Evolutionary conservation across 2,888 invertebrate species (phyloP).

Genomic region (Stomorhina lunata): DNA sequence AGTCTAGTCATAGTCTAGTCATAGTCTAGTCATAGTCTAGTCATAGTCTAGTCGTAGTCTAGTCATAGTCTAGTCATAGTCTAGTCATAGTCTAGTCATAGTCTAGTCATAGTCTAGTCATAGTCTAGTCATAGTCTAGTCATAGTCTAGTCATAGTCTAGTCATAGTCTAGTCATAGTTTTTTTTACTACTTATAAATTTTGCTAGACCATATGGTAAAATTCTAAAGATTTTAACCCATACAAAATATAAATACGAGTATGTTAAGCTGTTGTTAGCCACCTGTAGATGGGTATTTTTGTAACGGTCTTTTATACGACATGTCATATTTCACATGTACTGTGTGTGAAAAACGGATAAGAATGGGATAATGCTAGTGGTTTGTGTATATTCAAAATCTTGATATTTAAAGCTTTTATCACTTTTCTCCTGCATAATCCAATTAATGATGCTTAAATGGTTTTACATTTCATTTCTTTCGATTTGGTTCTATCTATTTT

Average conservation of each 20-base stretch:
- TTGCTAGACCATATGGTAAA: too few relatives aligned
- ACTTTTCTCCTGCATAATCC: slow-evolving; percentile 47
- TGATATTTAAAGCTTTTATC: slow-evolving; percentile 47
- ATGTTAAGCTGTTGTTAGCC: too few relatives aligned
- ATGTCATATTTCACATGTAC: too few relatives aligned
- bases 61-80: too few relatives aligned
- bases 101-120: not conserved
- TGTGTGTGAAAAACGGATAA: not conserved
- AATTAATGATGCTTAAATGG: slow-evolving; percentile 57
- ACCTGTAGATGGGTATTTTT: too few relatives aligned
- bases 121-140: not conserved
- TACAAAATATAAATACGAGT: too few relatives aligned
- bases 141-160: not conserved
- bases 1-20: too few relatives aligned
- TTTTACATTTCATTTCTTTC: slow-evolving; percentile 26
- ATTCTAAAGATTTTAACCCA: too few relatives aligned
- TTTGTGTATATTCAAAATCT: slow-evolving; percentile 15
- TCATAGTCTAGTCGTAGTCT: too few relatives aligned
- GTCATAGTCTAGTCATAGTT: not conserved
- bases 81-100: not conserved
- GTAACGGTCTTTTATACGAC: too few relatives aligned
- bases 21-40: too few relatives aligned
- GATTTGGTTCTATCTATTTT: slow-evolving; percentile 2
- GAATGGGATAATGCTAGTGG: not conserved
- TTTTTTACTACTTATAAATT: too few relatives aligned